A percentile compares a stretch with the other conserved stretches of the same genome.
phyloP scores from a whole-genome alignment of 2,888 invertebrate species.

The Ametastegia equiseti region DNA sequence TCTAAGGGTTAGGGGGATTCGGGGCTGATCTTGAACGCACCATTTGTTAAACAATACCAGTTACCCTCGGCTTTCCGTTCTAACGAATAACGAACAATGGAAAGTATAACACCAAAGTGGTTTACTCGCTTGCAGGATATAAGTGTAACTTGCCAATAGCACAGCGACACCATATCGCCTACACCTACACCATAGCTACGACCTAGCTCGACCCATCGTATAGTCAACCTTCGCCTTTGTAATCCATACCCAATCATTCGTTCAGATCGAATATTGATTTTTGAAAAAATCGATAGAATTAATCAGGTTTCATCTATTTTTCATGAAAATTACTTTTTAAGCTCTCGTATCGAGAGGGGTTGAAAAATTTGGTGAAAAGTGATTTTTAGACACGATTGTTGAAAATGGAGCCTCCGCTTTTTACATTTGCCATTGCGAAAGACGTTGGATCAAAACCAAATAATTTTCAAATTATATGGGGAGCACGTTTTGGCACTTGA shows the following conservation, averaged over 20 bases:
- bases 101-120: conserved; percentile 39
- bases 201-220: neutral
- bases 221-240: neutral
- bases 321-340: neutral
- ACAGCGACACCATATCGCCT: neutral
- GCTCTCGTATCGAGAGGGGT: neutral
- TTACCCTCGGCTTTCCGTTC: conserved; percentile 20
- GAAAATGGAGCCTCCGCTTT: too few species aligned
- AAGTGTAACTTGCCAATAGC: conserved; percentile 1
- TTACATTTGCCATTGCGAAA: too few species aligned
- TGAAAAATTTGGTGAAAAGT: too few species aligned
- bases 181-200: neutral
- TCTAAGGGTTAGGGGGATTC: neutral
- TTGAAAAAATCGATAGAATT: neutral
- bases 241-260: neutral
- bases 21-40: conserved; percentile 20
- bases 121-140: conserved; percentile 17
- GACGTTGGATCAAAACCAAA: too few species aligned
- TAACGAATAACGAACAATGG: conserved; percentile 32
- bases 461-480: too few species aligned
- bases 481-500: too few species aligned
- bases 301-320: neutral
- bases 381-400: too few species aligned
- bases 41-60: conserved; percentile 45
- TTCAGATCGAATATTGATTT: neutral